Evolutionary conservation across 2,888 invertebrate species (phyloP), one percentile per base, ranked within the genome.

Genomic region (Athalia rosae): DNA sequence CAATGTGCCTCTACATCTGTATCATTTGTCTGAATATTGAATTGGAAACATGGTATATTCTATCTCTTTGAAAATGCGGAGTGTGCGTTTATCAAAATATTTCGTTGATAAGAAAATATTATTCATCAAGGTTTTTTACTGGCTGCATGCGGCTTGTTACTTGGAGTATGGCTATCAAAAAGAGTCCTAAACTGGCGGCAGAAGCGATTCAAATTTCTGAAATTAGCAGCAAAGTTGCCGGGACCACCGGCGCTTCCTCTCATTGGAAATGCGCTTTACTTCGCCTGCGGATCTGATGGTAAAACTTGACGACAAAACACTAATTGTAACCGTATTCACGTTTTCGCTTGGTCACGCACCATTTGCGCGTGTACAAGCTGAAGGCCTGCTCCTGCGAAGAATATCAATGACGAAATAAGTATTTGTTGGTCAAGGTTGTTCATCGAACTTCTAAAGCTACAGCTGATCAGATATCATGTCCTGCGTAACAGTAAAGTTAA

Each of bases 181-280:
- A 78, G 50, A 59, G 77, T 43, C 41, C 77, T 77, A 50, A 64
- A 74, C 11, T 82, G 79, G 80, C 80, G 79, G 45, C 59, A 67
- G 11, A 77, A 74, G 5, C 69, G 80, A 69, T 69, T 28, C 28
- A 80, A 78, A n/a, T 76, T 81, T 47, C 43, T 81, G 4, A 47
- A 77, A 62, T 79, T 81, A 56, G 80, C 82, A 4, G 62, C 79
- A 53, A 79, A 76, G 58, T 59, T 83, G 43, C 82, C 84, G 0
- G 84, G 84, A 43, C 84, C 84, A 53, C 81, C 78, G 4, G 76
- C 81, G 0, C 43, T 84, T 11, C 84, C 84, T 1, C 63, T 83
- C 13, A 79, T 84, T 48, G 84, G 84, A 43, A 84, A 83, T 58
- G 83, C 83, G 64, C 64, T 83, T 7, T 62, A 73, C 9, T 83